Evolutionary conservation across 2,797 vertebrate species (phyloP).

Genomic region (Chrysocyon brachyurus): DNA sequence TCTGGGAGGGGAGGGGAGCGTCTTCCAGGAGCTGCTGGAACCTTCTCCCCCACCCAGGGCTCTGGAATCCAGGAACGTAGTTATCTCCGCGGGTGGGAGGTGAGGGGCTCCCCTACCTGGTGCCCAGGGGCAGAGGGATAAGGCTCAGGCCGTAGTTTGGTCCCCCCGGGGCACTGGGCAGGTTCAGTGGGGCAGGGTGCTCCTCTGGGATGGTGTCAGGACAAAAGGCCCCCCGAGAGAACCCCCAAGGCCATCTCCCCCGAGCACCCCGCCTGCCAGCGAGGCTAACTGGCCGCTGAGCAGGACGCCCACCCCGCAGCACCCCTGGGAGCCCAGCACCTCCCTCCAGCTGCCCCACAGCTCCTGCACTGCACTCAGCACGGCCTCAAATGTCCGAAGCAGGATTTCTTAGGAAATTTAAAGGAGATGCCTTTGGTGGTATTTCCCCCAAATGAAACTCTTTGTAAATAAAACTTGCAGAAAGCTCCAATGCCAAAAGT

Average conservation of each 20-base stretch:
- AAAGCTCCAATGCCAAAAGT: neutral
- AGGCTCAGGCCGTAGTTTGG: neutral
- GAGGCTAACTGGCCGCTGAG: neutral
- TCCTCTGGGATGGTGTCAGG: neutral
- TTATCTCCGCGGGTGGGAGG: fast-evolving
- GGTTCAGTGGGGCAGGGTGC: neutral
- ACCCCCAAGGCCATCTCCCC: neutral
- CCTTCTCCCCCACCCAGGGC: neutral
- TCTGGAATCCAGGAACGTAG: neutral
- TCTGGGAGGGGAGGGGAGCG: too few species aligned
- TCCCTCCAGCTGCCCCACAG: neutral
- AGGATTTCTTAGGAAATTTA: conserved; percentile 37
- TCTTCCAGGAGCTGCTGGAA: neutral
- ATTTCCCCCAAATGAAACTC: conserved; percentile 13
- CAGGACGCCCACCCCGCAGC: neutral
- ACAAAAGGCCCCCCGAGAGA: neutral
- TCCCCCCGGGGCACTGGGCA: neutral
- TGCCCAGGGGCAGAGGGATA: neutral
- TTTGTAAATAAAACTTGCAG: neutral
- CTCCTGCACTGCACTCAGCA: neutral
- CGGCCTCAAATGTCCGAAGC: neutral
- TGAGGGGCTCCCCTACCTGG: neutral
- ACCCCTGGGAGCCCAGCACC: neutral
- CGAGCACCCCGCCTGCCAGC: neutral
- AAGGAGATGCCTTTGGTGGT: neutral